Conservation (phyloP, 2,888 invertebrate species). For the Agrochola lychnidis region DNA sequence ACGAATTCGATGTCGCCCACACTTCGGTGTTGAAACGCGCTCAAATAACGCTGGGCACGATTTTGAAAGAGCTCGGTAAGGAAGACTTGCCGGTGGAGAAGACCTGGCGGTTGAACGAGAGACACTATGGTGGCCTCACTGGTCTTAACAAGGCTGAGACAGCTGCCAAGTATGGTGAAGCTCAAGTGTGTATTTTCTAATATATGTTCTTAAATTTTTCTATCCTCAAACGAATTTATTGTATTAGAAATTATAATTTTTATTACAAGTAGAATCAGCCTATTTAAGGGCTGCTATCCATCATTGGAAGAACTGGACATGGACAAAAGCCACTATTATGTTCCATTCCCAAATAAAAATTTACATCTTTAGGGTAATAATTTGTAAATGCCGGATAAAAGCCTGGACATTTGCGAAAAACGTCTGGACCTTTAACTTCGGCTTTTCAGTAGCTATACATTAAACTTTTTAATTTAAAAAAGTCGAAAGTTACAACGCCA, state of each 20-base stretch:
- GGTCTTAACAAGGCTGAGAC: constrained; percentile 96
- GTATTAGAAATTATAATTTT: not conserved
- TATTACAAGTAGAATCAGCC: not conserved
- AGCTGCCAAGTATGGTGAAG: constrained; percentile 96
- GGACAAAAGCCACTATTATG: not conserved
- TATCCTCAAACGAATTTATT: not conserved
- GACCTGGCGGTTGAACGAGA: constrained; percentile 96
- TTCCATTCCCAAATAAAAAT: not conserved
- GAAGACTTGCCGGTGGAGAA: constrained; percentile 92
- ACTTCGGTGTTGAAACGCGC: constrained; percentile 95
- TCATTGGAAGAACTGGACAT: not conserved
- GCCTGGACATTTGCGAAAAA: not conserved
- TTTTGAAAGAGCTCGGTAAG: constrained; percentile 93
- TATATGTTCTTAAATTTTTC: not conserved
- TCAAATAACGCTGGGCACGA: constrained; percentile 93
- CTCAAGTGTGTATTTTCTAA: constrained; percentile 89
- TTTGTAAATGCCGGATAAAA: not conserved
- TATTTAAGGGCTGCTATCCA: not conserved
- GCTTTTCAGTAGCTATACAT: not conserved
- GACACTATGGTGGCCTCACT: constrained; percentile 96
- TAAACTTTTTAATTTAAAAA: not conserved
- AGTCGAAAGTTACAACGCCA: not conserved
- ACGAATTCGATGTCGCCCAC: constrained; percentile 94
- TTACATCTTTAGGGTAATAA: not conserved
- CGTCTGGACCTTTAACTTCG: not conserved